These are phyloP conservation scores for Chascanopsetta lugubris DNA, from an alignment of 2,113 vertebrate species.

Conservation along the genomic window DNA sequence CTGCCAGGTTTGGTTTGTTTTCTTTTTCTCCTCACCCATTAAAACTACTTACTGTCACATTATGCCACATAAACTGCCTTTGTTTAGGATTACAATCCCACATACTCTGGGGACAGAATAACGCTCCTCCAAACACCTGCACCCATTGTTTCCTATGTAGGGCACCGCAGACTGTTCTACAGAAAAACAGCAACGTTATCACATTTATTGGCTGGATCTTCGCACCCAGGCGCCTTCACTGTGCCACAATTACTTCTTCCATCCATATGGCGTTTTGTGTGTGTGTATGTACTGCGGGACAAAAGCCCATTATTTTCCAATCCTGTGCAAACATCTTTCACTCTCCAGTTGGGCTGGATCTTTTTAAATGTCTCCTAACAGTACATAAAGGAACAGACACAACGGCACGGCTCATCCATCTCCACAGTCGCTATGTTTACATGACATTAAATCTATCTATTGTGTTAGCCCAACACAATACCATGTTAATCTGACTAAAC, in stretches of 20 bases:
- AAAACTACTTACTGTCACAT: not conserved
- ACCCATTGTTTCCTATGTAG: not conserved
- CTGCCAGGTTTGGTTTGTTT: not conserved
- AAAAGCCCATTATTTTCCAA: too few species aligned
- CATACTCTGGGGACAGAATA: not conserved
- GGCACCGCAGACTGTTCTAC: too few species aligned
- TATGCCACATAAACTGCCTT: not conserved
- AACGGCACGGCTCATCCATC: constrained; percentile 43
- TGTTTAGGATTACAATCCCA: not conserved
- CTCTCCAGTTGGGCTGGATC: constrained; percentile 4
- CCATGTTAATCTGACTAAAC: too few species aligned
- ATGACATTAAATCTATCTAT: too few species aligned
- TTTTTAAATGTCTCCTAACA: constrained; percentile 11
- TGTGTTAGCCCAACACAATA: too few species aligned
- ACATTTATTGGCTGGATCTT: not conserved
- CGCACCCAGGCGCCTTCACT: not conserved
- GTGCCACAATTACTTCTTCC: not conserved
- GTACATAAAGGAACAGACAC: constrained; percentile 20
- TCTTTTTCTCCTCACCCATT: not conserved
- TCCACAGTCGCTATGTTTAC: too few species aligned
- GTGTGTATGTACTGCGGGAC: too few species aligned
- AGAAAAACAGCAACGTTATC: constrained; percentile 2
- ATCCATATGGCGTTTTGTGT: not conserved
- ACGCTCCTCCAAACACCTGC: not conserved
- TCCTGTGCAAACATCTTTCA: too few species aligned